phyloP scores from a whole-genome alignment of 2,888 invertebrate genomes.

The Trimorus sp. region DNA sequence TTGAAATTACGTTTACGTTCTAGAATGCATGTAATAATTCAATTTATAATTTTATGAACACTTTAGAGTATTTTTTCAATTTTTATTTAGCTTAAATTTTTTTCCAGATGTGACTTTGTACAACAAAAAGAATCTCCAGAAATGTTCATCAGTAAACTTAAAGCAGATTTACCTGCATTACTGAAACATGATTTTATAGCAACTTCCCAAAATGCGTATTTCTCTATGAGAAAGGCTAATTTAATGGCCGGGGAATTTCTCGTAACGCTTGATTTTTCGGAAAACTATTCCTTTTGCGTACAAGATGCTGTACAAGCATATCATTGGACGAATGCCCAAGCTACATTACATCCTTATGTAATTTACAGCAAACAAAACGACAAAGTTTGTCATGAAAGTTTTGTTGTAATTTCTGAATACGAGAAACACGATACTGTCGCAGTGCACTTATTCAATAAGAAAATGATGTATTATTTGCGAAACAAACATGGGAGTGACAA shows the following conservation, averaged over 20 bases:
- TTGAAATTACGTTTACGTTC: too few species aligned
- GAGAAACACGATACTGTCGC: constrained; percentile 31
- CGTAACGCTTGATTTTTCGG: constrained; percentile 27
- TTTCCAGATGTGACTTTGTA: constrained; percentile 16
- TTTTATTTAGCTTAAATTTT: too few species aligned
- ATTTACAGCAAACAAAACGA: constrained; percentile 12
- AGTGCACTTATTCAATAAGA: constrained; percentile 25
- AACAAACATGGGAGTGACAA: background rate
- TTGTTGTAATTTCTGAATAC: constrained; percentile 29
- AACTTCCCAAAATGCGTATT: constrained; percentile 11
- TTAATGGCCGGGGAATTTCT: constrained; percentile 14
- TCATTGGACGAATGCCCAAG: constrained; percentile 25
- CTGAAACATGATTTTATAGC: constrained; percentile 27
- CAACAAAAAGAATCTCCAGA: constrained; percentile 5
- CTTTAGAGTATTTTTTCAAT: too few species aligned
- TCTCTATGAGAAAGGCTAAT: constrained; percentile 13
- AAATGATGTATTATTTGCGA: constrained; percentile 17
- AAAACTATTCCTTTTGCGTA: constrained; percentile 32
- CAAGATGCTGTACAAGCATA: constrained; percentile 33
- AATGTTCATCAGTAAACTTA: constrained; percentile 9
- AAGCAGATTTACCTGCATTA: constrained; percentile 3
- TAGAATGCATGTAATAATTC: too few species aligned
- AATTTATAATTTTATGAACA: too few species aligned
- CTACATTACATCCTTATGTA: constrained; percentile 23
- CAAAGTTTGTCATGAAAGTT: constrained; percentile 14